Percentiles rank a stretch among this genome's conserved stretches.
Evolutionary conservation across 1,140 invertebrate species (phyloP).

Genomic region (Mycetomoellerius zeteki): DNA sequence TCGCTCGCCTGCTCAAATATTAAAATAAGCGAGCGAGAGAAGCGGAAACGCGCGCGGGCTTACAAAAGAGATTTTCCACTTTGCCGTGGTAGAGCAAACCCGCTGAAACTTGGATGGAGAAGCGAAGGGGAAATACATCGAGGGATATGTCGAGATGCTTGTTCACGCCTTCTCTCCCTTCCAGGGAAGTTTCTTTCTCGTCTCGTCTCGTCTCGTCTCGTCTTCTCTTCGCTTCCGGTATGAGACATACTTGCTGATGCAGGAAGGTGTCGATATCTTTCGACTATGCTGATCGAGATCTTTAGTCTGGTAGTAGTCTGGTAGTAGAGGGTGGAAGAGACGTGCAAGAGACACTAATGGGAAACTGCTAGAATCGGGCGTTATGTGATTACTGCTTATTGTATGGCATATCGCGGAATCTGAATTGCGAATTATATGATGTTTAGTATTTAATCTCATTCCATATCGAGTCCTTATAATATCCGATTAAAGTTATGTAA

Average conservation of each 20-base stretch:
- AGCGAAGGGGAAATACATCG: slow-evolving; percentile 27
- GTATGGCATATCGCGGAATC: background rate
- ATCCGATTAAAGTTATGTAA: background rate
- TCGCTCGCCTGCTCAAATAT: slow-evolving; percentile 79
- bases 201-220: too few relatives aligned
- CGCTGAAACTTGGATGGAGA: slow-evolving; percentile 5
- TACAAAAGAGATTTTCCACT: slow-evolving; percentile 84
- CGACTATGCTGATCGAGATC: slow-evolving; percentile 44
- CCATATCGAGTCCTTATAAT: too few relatives aligned
- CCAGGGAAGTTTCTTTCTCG: background rate
- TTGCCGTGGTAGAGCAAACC: slow-evolving; percentile 67
- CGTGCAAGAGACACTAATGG: background rate
- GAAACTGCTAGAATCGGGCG: background rate
- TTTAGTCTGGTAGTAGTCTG: background rate
- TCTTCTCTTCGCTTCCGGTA: slow-evolving; percentile 18
- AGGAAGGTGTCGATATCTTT: background rate
- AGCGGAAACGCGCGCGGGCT: slow-evolving; percentile 79
- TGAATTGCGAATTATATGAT: background rate
- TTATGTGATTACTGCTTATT: background rate
- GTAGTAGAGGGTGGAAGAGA: background rate
- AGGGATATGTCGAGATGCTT: slow-evolving; percentile 20
- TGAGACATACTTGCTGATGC: slow-evolving; percentile 64
- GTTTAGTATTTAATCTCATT: background rate
- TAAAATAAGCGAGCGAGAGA: slow-evolving; percentile 80
- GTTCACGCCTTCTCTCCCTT: slow-evolving; percentile 23